Evolutionary conservation across 2,888 invertebrate genomes (phyloP), one percentile per base, ranked within the genome.

Genomic region (Nemoura dubitans): DNA sequence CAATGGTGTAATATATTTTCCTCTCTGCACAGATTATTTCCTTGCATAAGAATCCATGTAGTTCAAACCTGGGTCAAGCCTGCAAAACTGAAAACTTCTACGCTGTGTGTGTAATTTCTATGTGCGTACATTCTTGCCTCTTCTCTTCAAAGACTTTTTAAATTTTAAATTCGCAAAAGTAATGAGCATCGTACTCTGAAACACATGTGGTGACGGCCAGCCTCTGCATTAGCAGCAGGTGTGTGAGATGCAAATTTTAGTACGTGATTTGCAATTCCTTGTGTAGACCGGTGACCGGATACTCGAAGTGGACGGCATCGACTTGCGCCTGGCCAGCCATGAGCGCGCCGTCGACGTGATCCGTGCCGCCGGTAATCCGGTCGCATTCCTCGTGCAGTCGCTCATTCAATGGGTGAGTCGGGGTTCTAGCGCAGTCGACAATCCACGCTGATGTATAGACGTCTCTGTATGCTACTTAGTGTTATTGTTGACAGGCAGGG

Each of bases 261-360:
- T 59, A 14, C 2, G 21, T 59, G 3, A 59, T 59, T 59, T 59
- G 21, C 59, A 21, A 59, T 21, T 59, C 59, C 59, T 3, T 43
- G 29, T 30, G 36, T 82, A 97, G 95, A 96, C 96, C 86, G 98
- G 98, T 0, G 98, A 98, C 92, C 93, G 97, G 87, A 97, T 98
- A 89, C 92, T 98, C 88, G 97, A 98, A 91, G 97, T 99, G 36
- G 98, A 98, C 90, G 98, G 97, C 14, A 94, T 96, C 36, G 98
- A 98, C 92, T 94, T 99, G 85, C 93, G 97, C 87, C 95, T 96
- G 88, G 97, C 98, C 7, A 97, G 96, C 89, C 99, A 99, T 90
- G 98, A 98, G 90, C 94, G 96, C 89, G 99, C 99, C 0, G 98
- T 99, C 16, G 96, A 98, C 91, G 96, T 98, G 14, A 99, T 99